These are phyloP conservation scores for Plebejus melissa DNA, from an alignment of 2,888 invertebrate genomes.

Conservation along the genomic window DNA sequence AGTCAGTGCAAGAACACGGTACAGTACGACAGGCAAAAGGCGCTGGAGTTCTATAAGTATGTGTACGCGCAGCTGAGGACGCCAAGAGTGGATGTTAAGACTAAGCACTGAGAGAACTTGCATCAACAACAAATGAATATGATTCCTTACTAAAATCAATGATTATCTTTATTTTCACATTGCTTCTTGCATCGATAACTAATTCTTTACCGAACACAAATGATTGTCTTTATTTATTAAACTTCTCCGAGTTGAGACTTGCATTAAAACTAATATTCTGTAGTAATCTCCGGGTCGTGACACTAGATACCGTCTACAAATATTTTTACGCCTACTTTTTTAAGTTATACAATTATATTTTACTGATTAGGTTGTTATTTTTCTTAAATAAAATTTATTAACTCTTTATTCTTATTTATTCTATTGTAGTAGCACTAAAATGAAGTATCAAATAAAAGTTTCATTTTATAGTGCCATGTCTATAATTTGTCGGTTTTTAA, in stretches of 20 bases:
- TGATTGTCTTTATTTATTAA: background rate
- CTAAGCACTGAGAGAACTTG: slow-evolving; percentile 33
- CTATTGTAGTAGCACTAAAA: background rate
- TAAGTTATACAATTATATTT: background rate
- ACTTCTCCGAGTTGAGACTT: background rate
- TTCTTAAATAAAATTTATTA: background rate
- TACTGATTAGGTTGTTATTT: slow-evolving; percentile 13
- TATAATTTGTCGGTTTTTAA: no score
- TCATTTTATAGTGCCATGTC: no score
- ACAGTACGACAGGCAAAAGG: slow-evolving; percentile 66
- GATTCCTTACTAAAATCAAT: background rate
- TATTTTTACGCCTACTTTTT: background rate
- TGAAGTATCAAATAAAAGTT: no score
- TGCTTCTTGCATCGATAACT: no score
- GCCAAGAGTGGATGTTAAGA: slow-evolving; percentile 49
- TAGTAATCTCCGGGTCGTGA: background rate
- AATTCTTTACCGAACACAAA: background rate
- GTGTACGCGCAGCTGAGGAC: slow-evolving; percentile 68
- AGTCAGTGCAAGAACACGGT: slow-evolving; percentile 57
- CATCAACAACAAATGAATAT: background rate
- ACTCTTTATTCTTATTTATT: background rate
- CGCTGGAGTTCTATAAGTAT: slow-evolving; percentile 73
- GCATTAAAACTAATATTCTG: background rate
- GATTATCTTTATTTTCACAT: no score
- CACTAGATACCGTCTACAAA: slow-evolving; percentile 15